These are phyloP conservation scores for Phrynocephalus guinanensis DNA, from an alignment of 2,797 vertebrate species.

Conservation along the genomic window DNA sequence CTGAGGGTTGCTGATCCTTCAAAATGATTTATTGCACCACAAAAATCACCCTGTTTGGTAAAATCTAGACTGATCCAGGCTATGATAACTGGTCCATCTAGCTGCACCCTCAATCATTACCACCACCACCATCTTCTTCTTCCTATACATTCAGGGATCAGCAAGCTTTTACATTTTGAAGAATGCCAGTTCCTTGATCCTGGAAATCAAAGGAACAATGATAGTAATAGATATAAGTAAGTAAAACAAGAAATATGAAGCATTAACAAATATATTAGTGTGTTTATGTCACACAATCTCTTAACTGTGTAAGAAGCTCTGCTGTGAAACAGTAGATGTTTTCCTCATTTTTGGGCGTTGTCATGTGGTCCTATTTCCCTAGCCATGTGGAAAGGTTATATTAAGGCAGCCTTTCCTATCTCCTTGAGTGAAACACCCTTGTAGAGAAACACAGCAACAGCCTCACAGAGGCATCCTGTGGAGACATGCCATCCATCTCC, in stretches of 20 bases:
- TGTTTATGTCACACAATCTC: constrained; percentile 2
- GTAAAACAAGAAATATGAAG: not conserved
- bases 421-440: constrained; percentile 22
- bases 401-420: constrained; percentile 8
- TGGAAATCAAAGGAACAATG: not conserved
- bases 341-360: not conserved
- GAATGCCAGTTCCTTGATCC: not conserved
- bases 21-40: too few species aligned
- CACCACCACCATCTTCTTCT: too few species aligned
- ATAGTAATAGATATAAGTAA: not conserved
- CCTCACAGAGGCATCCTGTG: constrained; percentile 47
- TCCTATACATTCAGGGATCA: not conserved
- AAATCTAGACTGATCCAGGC: too few species aligned
- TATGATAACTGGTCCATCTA: too few species aligned
- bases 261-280: not conserved
- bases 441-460: constrained; percentile 42
- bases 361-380: not conserved
- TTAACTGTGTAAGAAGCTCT: not conserved
- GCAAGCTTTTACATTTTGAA: not conserved
- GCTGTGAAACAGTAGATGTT: constrained; percentile 30
- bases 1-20: too few species aligned
- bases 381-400: constrained; percentile 28
- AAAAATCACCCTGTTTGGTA: too few species aligned
- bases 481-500: constrained; percentile 50
- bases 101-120: too few species aligned